These are phyloP conservation scores for Cichladusa arquata DNA, from an alignment of 2,113 vertebrate genomes.

Conservation along the genomic window DNA sequence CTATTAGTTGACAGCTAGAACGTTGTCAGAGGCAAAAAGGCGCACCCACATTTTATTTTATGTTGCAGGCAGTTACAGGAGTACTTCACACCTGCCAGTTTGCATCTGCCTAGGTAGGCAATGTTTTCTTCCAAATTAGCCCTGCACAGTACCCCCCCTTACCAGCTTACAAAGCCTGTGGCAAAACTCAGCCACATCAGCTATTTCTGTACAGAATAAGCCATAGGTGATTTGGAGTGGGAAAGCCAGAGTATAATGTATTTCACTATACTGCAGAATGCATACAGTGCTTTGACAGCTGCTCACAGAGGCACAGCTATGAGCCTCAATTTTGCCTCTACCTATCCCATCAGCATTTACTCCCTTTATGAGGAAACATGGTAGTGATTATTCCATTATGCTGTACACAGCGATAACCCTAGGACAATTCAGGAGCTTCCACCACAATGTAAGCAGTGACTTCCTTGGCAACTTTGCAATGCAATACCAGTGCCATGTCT, in stretches of 20 bases:
- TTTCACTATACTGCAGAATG: neutral
- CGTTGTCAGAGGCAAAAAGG: neutral
- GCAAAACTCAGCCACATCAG: conserved; percentile 8
- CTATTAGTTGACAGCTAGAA: neutral
- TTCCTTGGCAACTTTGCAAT: neutral
- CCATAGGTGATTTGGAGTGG: neutral
- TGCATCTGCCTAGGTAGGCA: neutral
- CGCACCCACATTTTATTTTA: neutral
- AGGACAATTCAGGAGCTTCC: neutral
- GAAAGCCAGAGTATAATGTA: neutral
- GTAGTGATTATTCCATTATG: neutral
- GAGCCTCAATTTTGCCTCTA: neutral
- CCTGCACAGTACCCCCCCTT: neutral
- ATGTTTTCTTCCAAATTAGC: neutral
- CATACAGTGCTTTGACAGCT: conserved; percentile 21
- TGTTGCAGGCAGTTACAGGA: neutral
- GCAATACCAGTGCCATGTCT: neutral
- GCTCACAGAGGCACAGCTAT: neutral
- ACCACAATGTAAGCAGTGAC: neutral
- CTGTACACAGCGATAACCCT: neutral
- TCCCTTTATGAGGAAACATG: neutral
- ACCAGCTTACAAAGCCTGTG: neutral
- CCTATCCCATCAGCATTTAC: neutral
- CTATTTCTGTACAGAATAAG: conserved; percentile 11
- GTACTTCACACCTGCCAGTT: conserved; percentile 59